Evolutionary conservation across 1,140 invertebrate genomes (phyloP).

Genomic region (Drosophila ercepeae): DNA sequence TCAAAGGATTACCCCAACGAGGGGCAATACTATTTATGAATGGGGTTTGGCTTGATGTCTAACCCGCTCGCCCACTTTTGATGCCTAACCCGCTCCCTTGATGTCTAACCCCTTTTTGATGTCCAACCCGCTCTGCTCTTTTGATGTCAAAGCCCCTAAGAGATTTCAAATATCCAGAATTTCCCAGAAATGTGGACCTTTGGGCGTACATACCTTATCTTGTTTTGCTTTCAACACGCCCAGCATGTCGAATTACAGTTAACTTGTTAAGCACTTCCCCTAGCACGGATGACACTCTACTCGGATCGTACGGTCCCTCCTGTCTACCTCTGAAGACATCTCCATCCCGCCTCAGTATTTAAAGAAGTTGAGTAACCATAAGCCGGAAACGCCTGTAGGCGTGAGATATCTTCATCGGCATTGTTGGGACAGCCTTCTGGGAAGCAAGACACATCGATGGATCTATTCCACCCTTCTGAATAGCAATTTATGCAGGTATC

Average conservation of each 20-base stretch:
- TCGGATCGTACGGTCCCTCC: not conserved
- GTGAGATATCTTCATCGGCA: constrained; percentile 72
- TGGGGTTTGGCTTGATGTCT: not conserved
- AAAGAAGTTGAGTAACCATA: constrained; percentile 15
- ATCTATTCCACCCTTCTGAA: constrained; percentile 33
- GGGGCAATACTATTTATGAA: constrained; percentile 15
- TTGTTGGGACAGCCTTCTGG: constrained; percentile 43
- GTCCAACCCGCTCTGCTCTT: no score
- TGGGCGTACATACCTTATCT: constrained; percentile 31
- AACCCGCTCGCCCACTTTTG: no score
- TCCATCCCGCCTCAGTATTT: not conserved
- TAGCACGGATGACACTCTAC: not conserved
- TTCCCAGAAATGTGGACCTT: constrained; percentile 29
- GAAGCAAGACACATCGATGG: constrained; percentile 35
- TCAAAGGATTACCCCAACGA: constrained; percentile 35
- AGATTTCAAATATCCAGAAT: not conserved
- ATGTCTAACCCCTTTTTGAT: no score
- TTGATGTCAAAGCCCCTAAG: no score
- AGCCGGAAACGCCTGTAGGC: constrained; percentile 75
- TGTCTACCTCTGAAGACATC: not conserved
- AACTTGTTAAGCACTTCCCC: constrained; percentile 48
- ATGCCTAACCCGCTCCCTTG: no score
- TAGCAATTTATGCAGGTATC: constrained; percentile 65
- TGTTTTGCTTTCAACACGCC: constrained; percentile 49
- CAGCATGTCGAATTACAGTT: constrained; percentile 48